phyloP scores from a whole-genome alignment of 1,140 invertebrate genomes.

The Xylocopa sonorina region DNA sequence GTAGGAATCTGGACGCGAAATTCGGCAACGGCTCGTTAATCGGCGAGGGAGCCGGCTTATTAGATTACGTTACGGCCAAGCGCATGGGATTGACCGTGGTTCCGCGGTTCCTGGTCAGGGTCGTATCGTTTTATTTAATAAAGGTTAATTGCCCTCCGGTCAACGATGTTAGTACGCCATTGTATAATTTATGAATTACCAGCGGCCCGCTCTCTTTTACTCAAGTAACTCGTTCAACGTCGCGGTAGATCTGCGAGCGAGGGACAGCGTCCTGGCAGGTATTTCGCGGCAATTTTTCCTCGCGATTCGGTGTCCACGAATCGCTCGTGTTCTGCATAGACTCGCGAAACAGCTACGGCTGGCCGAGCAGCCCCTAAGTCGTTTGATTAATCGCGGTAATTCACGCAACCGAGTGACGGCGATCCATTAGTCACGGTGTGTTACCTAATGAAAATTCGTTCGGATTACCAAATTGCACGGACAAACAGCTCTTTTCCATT shows the following conservation, averaged over 20 bases:
- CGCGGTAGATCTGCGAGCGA: conserved; percentile 32
- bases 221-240: too few relatives aligned
- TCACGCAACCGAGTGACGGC: not conserved
- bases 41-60: conserved; percentile 41
- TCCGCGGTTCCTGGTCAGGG: conserved; percentile 53
- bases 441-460: not conserved
- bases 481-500: not conserved
- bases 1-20: too few relatives aligned
- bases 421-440: conserved; percentile 1
- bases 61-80: conserved; percentile 55
- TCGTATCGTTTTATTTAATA: conserved; percentile 68
- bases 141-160: conserved; percentile 62
- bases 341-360: not conserved
- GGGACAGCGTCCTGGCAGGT: conserved; percentile 23
- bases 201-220: conserved; percentile 26
- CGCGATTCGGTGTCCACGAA: not conserved
- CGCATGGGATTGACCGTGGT: conserved; percentile 44
- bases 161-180: conserved; percentile 51
- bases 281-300: not conserved
- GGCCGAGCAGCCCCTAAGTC: not conserved
- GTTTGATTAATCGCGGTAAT: not conserved
- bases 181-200: conserved; percentile 67
- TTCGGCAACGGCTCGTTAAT: conserved; percentile 1
- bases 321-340: not conserved
- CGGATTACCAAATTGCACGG: not conserved